Evolutionary conservation across 2,797 vertebrate species (phyloP).

Genomic region (Myiothlypis chrysogaster): DNA sequence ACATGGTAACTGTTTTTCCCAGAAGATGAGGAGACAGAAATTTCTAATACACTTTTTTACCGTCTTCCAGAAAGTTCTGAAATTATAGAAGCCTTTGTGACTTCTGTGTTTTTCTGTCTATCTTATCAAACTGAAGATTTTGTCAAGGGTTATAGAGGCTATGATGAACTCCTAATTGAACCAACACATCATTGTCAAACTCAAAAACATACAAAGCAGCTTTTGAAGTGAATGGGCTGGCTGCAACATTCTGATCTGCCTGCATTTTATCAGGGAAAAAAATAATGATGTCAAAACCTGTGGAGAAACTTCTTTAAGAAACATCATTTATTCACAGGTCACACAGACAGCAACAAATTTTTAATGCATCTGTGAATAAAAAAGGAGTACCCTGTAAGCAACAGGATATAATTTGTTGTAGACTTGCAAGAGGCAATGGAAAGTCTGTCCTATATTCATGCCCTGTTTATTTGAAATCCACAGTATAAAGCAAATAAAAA

Average conservation of each 20-base stretch:
- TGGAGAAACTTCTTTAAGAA: background rate
- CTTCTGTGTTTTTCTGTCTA: background rate
- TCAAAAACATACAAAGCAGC: background rate
- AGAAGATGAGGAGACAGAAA: background rate
- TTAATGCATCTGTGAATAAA: background rate
- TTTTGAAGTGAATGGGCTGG: background rate
- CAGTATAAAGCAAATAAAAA: background rate
- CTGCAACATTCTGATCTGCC: background rate
- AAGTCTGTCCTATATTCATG: background rate
- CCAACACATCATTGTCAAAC: background rate
- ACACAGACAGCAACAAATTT: background rate
- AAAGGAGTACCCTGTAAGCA: background rate
- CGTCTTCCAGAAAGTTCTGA: background rate
- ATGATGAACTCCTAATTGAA: background rate
- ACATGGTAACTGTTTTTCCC: background rate
- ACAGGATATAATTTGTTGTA: background rate
- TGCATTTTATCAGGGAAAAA: background rate
- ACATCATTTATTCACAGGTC: background rate
- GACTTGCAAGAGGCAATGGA: background rate
- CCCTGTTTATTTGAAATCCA: background rate
- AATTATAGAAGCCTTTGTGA: background rate
- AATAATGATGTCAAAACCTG: slow-evolving; percentile 22
- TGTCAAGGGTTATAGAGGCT: background rate
- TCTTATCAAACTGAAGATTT: background rate
- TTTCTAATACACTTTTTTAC: background rate